Conservation (phyloP, 2,797 vertebrate species). For the Lepilemur septentrionalis region DNA sequence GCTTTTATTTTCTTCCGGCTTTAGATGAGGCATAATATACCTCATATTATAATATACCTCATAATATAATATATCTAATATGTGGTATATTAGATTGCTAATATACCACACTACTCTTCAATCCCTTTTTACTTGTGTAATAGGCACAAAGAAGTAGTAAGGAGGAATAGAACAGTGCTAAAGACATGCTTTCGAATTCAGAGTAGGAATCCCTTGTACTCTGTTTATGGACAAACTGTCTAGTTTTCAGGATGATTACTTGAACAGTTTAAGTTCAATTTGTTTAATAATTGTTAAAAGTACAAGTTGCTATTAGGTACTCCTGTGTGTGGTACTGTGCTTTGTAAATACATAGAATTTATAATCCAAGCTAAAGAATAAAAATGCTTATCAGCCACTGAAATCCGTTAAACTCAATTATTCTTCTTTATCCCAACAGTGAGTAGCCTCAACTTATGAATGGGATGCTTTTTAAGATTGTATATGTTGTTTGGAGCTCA, state of each 20-base stretch:
- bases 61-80: too few species aligned
- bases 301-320: not conserved
- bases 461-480: conserved; percentile 19
- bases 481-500: not conserved
- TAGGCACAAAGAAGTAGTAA: not conserved
- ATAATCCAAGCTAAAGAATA: conserved; percentile 19
- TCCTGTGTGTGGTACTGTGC: not conserved
- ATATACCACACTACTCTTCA: not conserved
- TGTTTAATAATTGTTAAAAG: not conserved
- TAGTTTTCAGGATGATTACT: conserved; percentile 1
- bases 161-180: not conserved
- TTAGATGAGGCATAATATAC: not conserved
- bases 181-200: not conserved
- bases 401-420: conserved; percentile 6
- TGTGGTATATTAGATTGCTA: too few species aligned
- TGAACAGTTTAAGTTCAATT: not conserved
- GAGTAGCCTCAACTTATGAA: not conserved
- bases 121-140: not conserved
- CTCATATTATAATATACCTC: too few species aligned
- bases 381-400: not conserved
- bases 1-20: not conserved
- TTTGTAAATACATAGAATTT: not conserved
- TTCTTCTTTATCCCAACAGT: not conserved
- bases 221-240: not conserved
- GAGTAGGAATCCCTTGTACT: not conserved